phyloP scores from a whole-genome alignment of 1,140 invertebrate genomes.

The Brachionus rotundiformis region DNA sequence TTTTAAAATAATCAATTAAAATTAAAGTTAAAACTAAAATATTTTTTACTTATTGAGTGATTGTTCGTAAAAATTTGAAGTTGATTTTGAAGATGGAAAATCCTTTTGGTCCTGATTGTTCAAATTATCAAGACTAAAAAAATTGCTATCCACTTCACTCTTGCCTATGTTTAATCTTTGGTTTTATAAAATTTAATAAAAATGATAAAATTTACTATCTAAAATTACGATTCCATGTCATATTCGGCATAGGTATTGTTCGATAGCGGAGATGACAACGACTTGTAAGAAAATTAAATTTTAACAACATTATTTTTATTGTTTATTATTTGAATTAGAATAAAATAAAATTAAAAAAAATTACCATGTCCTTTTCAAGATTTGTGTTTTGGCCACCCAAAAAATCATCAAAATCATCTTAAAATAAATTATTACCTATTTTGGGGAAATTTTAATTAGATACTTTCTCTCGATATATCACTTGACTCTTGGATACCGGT shows the following conservation, averaged over 20 bases:
- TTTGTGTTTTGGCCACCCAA: not conserved
- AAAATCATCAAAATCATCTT: not conserved
- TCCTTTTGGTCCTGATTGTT: not conserved
- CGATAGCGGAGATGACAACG: not conserved
- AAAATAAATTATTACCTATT: no score
- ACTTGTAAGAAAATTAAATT: not conserved
- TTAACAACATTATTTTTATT: not conserved
- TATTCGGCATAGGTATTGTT: constrained; percentile 18
- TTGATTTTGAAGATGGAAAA: not conserved
- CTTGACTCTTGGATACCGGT: not conserved
- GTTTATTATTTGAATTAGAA: no score
- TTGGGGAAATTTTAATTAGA: no score
- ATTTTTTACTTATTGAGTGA: not conserved
- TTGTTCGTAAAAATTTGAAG: not conserved
- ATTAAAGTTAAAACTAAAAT: not conserved
- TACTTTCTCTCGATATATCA: not conserved
- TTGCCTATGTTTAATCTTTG: not conserved
- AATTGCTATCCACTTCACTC: not conserved
- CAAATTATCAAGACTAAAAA: not conserved
- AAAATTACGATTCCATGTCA: constrained; percentile 13
- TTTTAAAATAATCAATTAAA: not conserved
- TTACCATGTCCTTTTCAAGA: not conserved
- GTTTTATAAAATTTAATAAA: no score
- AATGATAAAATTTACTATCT: not conserved
- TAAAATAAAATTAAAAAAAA: not conserved